phyloP scores from a whole-genome alignment of 1,140 invertebrate species.

The Caenorhabditis elegans region WBcel235 BX284603.4:8019001-8019500 shows the following conservation, averaged over 20 bases:
- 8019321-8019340: not conserved
- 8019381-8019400: constrained; percentile 6
- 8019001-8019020: not conserved
- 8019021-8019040: not conserved
- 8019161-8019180: not conserved
- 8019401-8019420: not conserved
- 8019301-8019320: not conserved
- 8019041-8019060: too few species aligned
- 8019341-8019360: not conserved
- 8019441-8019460: constrained; percentile 35
- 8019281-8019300: not conserved
- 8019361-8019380: not conserved
- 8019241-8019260: not conserved
- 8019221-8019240: not conserved
- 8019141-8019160: not conserved
- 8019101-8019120: too few species aligned
- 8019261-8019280: not conserved
- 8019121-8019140: not conserved
- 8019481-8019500: constrained; percentile 33
- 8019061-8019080: too few species aligned
- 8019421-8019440: constrained; percentile 18
- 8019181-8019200: not conserved
- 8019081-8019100: too few species aligned
- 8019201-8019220: not conserved
- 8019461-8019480: constrained; percentile 25